These are phyloP conservation scores for Marmota flaviventris DNA, from an alignment of 2,113 vertebrate genomes.

Conservation along the genomic window DNA sequence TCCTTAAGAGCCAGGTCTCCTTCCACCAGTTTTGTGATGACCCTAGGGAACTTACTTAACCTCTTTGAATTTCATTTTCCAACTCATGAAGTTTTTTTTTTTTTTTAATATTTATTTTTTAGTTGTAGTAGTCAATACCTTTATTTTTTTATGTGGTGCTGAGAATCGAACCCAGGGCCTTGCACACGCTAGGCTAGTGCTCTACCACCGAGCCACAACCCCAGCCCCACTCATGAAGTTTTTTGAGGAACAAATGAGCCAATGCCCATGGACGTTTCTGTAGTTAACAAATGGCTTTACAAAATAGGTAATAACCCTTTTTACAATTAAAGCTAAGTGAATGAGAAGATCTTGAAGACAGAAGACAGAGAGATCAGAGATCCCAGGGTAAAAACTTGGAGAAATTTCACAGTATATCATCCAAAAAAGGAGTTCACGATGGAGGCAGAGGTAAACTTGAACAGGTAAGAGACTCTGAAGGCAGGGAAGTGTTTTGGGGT, in stretches of 20 bases:
- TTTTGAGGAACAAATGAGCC: slow-evolving; percentile 1
- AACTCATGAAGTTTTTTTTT: slow-evolving; percentile 11
- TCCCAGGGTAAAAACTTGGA: slow-evolving; percentile 61
- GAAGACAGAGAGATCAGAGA: slow-evolving; percentile 29
- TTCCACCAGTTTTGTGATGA: not conserved
- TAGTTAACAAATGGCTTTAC: not conserved
- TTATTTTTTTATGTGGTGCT: too few species aligned
- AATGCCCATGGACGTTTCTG: not conserved
- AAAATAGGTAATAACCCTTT: slow-evolving; percentile 29
- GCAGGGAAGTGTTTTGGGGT: not conserved
- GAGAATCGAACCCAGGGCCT: too few species aligned
- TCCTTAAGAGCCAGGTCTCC: not conserved
- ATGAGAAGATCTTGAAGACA: slow-evolving; percentile 64
- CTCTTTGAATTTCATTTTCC: slow-evolving; percentile 45
- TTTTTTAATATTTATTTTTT: too few species aligned
- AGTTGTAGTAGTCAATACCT: too few species aligned
- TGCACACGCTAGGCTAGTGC: too few species aligned
- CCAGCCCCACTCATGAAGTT: not conserved
- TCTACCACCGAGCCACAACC: too few species aligned
- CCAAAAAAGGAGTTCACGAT: slow-evolving; percentile 45
- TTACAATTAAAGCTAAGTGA: slow-evolving; percentile 68
- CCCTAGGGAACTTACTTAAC: not conserved
- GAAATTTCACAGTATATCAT: slow-evolving; percentile 57
- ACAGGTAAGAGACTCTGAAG: slow-evolving; percentile 67
- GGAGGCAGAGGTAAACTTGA: slow-evolving; percentile 71